Conservation (phyloP, 1,140 invertebrate genomes). For the Gerris buenoi region DNA sequence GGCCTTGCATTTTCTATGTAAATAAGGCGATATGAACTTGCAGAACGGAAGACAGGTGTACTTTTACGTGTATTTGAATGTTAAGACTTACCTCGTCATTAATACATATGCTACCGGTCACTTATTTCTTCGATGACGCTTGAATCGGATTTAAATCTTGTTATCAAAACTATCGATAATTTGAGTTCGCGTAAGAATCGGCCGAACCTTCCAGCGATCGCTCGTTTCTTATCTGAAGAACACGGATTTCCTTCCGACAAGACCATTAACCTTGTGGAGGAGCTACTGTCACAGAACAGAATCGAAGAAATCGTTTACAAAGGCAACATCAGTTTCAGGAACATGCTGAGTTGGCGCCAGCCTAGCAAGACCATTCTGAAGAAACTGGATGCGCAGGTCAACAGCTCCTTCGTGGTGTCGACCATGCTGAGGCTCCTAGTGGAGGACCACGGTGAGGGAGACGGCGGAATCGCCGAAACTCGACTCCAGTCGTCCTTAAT, state of each 20-base stretch:
- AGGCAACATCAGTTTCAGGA: neutral
- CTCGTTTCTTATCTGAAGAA: neutral
- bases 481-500: neutral
- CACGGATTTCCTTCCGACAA: neutral
- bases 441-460: neutral
- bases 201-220: neutral
- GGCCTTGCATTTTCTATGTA: no score
- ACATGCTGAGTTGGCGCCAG: neutral
- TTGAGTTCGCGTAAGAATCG: neutral
- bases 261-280: neutral
- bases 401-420: neutral
- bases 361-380: neutral
- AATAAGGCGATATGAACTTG: no score
- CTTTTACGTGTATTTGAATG: no score
- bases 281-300: neutral
- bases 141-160: neutral
- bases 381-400: neutral
- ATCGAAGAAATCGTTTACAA: neutral
- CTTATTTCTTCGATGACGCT: neutral
- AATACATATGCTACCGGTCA: no score
- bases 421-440: neutral
- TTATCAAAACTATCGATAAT: neutral
- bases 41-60: no score
- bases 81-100: no score
- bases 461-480: neutral